Percentiles rank a stretch among this genome's conserved stretches.
Evolutionary conservation across 2,888 invertebrate genomes (phyloP).

Genomic region (Arenicola marina): DNA sequence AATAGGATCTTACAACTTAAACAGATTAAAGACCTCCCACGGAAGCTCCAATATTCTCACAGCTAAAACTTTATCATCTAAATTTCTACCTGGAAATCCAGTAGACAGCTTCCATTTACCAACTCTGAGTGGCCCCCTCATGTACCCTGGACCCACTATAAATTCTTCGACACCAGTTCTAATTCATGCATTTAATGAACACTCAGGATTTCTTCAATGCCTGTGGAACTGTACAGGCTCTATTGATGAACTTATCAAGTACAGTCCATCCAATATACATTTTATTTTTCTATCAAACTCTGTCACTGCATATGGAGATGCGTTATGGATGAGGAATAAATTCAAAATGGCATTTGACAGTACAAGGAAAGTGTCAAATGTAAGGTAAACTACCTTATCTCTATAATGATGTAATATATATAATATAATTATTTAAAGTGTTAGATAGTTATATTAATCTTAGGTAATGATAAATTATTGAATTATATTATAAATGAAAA

Average conservation of each 20-base stretch:
- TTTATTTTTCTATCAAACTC: slow-evolving; percentile 32
- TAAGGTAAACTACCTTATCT: too few species aligned
- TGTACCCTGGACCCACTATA: slow-evolving; percentile 28
- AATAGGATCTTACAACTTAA: too few species aligned
- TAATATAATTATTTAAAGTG: too few species aligned
- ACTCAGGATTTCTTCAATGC: slow-evolving; percentile 38
- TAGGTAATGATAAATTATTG: too few species aligned
- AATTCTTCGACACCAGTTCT: slow-evolving; percentile 30
- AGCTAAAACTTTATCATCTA: too few species aligned
- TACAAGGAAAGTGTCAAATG: too few species aligned
- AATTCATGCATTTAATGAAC: slow-evolving; percentile 35
- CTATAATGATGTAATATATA: too few species aligned
- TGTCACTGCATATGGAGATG: slow-evolving; percentile 26
- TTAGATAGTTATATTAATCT: too few species aligned
- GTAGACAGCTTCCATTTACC: slow-evolving; percentile 33
- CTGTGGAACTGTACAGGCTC: slow-evolving; percentile 34
- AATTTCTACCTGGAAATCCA: slow-evolving; percentile 27
- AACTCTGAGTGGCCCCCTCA: slow-evolving; percentile 31
- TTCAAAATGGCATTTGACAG: too few species aligned
- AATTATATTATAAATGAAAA: too few species aligned
- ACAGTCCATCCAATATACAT: slow-evolving; percentile 20
- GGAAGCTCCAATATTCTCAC: too few species aligned
- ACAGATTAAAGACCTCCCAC: too few species aligned
- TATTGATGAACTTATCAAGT: slow-evolving; percentile 27
- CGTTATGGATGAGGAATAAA: slow-evolving; percentile 38